Evolutionary conservation across 2,797 vertebrate genomes (phyloP), one percentile per base, ranked within the genome.

Genomic region (Carduelis carduelis): DNA sequence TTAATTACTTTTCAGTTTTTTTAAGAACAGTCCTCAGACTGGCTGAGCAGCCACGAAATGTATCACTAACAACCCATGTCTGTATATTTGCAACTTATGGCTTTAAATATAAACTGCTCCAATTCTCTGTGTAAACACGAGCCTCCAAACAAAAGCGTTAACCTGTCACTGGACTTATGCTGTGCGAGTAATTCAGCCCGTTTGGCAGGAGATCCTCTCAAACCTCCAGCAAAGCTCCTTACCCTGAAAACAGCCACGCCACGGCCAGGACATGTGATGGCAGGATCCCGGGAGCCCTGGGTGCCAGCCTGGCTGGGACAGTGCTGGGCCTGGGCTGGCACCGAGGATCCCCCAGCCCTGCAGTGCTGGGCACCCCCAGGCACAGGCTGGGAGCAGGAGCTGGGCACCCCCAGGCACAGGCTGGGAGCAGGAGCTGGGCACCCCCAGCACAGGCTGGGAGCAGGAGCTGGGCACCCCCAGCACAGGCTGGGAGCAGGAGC

Each of bases 151-250:
- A 61, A 82, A 87, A 77, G 83, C 77, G 68, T 79, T 72, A 93
- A 49, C 3, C 35, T 39, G 84, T 34, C 86, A 26, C 66, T 34
- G 65, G 69, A 52, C 83, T 91, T 19, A 28, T 0, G 8, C 75
- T 1, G 66, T 0, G 28, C 37, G 14, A 32, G 75, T 41, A 68
- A 61, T 15, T 64, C 10, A 60, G 89, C 22, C 82, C 61, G 0
- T 20, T 66, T 47, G 95, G 93, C 95, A 76, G 19, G 8, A 37
- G 83, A 90, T 76, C 87, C 89, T 89, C 91, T 87, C 27, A 52
- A 93, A 84, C 22, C 95, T 72, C 16, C 79, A 63, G 92, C 87
- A 96, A 96, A 97, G 92, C 95, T 94, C 5, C 94, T 96, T 94
- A 94, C 72, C 91, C 95, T 86, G 20, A 55, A 69, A 39, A 14